Evolutionary conservation across 2,888 invertebrate genomes (phyloP).

Genomic region (Orgyia antiqua): DNA sequence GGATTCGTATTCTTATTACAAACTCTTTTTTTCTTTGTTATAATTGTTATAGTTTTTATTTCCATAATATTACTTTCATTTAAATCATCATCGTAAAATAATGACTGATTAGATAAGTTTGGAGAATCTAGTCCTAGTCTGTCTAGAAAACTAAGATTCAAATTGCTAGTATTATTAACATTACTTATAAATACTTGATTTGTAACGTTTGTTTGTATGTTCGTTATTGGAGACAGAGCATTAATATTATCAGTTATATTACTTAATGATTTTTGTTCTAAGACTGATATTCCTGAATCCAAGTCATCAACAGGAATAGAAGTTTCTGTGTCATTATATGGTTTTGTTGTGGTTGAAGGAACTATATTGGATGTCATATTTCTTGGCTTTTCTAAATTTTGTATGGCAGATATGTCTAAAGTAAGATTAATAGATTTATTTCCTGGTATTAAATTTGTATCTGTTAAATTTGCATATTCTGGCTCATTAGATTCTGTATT

Average conservation of each 20-base stretch:
- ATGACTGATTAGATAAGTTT: conserved; percentile 52
- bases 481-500: conserved; percentile 33
- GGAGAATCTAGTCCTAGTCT: conserved; percentile 64
- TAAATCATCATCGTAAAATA: conserved; percentile 68
- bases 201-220: conserved; percentile 50
- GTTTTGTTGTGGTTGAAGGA: neutral
- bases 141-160: conserved; percentile 69
- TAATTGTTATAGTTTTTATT: conserved; percentile 71
- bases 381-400: no score
- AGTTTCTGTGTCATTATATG: conserved; percentile 17
- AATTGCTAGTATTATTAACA: conserved; percentile 49
- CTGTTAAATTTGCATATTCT: conserved; percentile 47
- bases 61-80: conserved; percentile 77
- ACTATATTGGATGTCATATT: conserved; percentile 4
- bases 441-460: conserved; percentile 7
- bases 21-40: conserved; percentile 59
- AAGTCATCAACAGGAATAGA: conserved; percentile 26
- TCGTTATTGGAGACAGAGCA: conserved; percentile 34
- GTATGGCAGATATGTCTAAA: no score
- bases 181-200: conserved; percentile 62
- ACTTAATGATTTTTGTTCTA: conserved; percentile 48
- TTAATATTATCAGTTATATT: conserved; percentile 22
- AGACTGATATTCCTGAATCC: conserved; percentile 39
- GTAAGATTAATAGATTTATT: conserved; percentile 9
- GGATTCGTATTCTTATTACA: conserved; percentile 62